A percentile compares a stretch with the other conserved stretches of the same genome.
Conservation (phyloP, 1,140 invertebrate genomes). For the Ctenoplectra terminalis region DNA sequence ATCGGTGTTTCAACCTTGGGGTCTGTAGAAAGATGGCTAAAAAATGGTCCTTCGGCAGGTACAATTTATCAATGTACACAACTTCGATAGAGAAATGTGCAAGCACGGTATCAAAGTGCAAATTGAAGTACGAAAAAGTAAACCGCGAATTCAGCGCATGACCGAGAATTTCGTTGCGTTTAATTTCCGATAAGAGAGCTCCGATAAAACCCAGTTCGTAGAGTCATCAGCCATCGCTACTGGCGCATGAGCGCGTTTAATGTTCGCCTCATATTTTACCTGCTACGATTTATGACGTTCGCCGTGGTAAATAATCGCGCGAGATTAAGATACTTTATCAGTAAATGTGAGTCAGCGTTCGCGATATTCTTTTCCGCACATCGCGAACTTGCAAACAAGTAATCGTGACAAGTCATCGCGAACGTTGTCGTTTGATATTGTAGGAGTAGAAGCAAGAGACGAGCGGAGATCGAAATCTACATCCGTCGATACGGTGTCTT, state of each 20-base stretch:
- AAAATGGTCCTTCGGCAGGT: too few relatives aligned
- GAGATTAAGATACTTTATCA: constrained; percentile 54
- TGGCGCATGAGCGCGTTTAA: neutral
- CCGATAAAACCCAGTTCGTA: constrained; percentile 14
- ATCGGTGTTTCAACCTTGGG: neutral
- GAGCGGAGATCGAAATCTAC: too few relatives aligned
- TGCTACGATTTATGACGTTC: constrained; percentile 27
- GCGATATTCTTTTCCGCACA: neutral
- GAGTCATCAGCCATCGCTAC: neutral
- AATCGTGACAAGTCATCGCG: too few relatives aligned
- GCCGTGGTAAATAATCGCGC: constrained; percentile 40
- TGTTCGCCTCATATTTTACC: neutral
- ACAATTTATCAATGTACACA: too few relatives aligned
- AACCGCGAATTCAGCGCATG: neutral
- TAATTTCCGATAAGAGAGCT: constrained; percentile 24
- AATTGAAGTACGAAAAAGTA: neutral
- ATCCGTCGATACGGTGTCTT: too few relatives aligned
- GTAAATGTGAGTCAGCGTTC: constrained; percentile 4
- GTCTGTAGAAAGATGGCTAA: neutral
- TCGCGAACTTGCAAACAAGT: too few relatives aligned
- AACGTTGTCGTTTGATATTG: too few relatives aligned
- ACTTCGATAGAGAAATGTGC: too few relatives aligned
- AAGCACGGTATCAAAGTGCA: neutral
- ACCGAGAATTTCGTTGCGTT: constrained; percentile 10
- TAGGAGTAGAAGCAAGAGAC: too few relatives aligned